phyloP scores from a whole-genome alignment of 2,113 vertebrate species.

The Myiagra hebetior region DNA sequence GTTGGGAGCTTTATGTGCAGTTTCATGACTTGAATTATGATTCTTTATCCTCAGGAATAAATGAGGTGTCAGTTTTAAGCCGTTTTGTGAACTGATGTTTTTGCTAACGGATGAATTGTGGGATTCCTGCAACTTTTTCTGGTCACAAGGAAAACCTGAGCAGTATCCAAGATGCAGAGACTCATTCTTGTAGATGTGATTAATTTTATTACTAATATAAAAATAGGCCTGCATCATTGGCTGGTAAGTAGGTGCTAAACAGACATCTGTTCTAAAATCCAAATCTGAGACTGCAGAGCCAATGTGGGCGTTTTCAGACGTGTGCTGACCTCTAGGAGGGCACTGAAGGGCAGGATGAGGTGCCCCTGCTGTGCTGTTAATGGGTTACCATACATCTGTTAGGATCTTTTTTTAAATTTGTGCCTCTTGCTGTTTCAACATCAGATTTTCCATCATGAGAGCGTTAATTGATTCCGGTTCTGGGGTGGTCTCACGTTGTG shows the following conservation, averaged over 20 bases:
- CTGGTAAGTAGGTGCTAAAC: neutral
- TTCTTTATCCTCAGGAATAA: neutral
- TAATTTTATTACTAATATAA: neutral
- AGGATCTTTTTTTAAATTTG: neutral
- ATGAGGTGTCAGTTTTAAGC: neutral
- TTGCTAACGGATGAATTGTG: neutral
- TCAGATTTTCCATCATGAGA: neutral
- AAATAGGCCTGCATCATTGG: neutral
- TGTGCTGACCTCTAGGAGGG: neutral
- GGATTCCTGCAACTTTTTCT: neutral
- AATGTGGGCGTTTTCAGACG: neutral
- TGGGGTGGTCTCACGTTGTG: neutral
- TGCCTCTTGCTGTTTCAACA: neutral
- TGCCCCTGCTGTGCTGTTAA: neutral
- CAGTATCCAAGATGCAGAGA: neutral
- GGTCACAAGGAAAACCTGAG: neutral
- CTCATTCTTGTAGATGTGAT: neutral
- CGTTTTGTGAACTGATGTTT: fast-evolving
- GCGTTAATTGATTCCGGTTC: neutral
- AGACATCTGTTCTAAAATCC: neutral
- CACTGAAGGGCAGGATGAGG: neutral
- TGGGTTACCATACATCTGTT: neutral
- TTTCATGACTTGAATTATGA: neutral
- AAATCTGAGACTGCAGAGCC: neutral
- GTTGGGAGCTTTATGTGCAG: neutral